A percentile compares a stretch with the other conserved stretches of the same genome.
Conservation (phyloP, 2,797 vertebrate species). For the Furcifer pardalis region DNA sequence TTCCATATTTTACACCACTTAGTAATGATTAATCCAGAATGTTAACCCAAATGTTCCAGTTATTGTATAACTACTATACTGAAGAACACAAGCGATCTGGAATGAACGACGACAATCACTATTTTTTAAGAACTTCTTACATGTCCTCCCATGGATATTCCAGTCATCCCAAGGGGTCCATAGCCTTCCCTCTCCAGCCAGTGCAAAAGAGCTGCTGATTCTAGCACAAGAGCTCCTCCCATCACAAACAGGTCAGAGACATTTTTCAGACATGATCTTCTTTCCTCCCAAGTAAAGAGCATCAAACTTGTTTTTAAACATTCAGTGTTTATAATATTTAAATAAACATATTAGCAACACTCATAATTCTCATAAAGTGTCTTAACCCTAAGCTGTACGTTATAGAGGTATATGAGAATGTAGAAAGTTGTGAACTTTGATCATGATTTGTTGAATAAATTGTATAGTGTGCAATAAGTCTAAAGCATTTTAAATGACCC, state of each 20-base stretch:
- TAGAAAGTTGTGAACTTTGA: slow-evolving; percentile 26
- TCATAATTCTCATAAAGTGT: too few species aligned
- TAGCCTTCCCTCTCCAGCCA: slow-evolving; percentile 96
- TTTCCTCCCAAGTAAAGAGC: slow-evolving; percentile 76
- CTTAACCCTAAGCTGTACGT: too few species aligned
- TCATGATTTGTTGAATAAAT: neutral
- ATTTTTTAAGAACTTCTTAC: slow-evolving; percentile 80
- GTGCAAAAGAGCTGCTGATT: slow-evolving; percentile 90
- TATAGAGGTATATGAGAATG: slow-evolving; percentile 32
- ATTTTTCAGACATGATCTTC: slow-evolving; percentile 94
- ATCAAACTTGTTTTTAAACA: slow-evolving; percentile 58
- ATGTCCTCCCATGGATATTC: slow-evolving; percentile 99
- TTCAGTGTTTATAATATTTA: slow-evolving; percentile 33
- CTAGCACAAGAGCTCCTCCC: slow-evolving; percentile 94
- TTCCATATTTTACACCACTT: neutral
- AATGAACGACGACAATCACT: slow-evolving; percentile 11
- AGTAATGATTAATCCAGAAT: neutral
- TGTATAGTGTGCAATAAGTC: neutral
- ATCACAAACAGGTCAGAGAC: slow-evolving; percentile 98
- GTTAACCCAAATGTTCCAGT: neutral
- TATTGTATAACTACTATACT: slow-evolving; percentile 2
- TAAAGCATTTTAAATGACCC: neutral
- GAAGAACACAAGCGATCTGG: slow-evolving; percentile 44
- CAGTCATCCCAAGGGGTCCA: slow-evolving; percentile 95
- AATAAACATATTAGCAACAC: neutral